Conservation (phyloP, 92 coral and sea anemone species). For the Epizoanthus scotinus region DNA sequence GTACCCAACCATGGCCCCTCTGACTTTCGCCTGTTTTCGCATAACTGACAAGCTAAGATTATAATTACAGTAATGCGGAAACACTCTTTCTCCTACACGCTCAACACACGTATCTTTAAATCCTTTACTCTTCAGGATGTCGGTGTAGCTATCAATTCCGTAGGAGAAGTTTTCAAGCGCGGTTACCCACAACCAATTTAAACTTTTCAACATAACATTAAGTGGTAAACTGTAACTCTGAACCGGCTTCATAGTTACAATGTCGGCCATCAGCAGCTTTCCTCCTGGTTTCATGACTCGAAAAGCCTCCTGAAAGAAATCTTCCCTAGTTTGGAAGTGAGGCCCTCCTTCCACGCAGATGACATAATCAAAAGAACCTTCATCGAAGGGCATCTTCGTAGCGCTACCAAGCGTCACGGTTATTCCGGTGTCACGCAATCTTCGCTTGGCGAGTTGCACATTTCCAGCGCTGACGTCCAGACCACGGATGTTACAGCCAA, state of each 20-base stretch:
- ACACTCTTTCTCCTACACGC: slow-evolving; percentile 48
- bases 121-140: background rate
- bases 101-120: slow-evolving; percentile 28
- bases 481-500: slow-evolving; percentile 34
- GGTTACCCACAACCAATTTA: slow-evolving; percentile 27
- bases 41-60: slow-evolving; percentile 38
- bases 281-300: slow-evolving; percentile 68
- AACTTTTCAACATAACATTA: background rate
- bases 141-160: slow-evolving; percentile 32
- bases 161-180: slow-evolving; percentile 21
- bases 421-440: slow-evolving; percentile 57
- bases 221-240: slow-evolving; percentile 13
- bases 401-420: slow-evolving; percentile 51
- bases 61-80: slow-evolving; percentile 47
- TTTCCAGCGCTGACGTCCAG: slow-evolving; percentile 49
- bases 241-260: slow-evolving; percentile 10
- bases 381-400: slow-evolving; percentile 48
- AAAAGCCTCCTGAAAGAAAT: slow-evolving; percentile 52
- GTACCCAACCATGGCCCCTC: slow-evolving; percentile 52
- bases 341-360: slow-evolving; percentile 59
- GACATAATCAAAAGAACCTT: slow-evolving; percentile 45
- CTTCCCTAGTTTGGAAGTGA: slow-evolving; percentile 46
- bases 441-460: slow-evolving; percentile 38
- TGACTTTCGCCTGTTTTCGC: slow-evolving; percentile 51
- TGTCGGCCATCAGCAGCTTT: slow-evolving; percentile 46